Base-by-base conservation (phyloP, 2,888 invertebrate species). In the Monoplex corrugatus region DNA sequence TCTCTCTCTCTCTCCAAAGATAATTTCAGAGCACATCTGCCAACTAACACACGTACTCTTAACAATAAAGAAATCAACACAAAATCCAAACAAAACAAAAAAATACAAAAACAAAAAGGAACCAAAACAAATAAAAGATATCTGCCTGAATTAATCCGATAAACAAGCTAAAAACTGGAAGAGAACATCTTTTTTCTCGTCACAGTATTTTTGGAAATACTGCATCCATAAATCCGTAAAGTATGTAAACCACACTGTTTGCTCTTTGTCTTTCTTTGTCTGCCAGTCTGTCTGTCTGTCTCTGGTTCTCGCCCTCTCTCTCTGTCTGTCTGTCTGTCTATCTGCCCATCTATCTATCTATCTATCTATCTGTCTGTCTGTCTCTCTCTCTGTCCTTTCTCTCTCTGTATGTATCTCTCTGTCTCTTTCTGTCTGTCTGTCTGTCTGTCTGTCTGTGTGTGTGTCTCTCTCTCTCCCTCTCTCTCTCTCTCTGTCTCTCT, bases 401-500 rank as follows among this genome's bases (percentile, higher is more conserved):
- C 40, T 85, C 10, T 85, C 85, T 57, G 2, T 85, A 50, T 85
- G 6, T 85, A 50, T 85, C 63, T 85, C 40, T 85, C 63, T 85
- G 63, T 85, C 40, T 63, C 85, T 63, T 40, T 85, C 85, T 85
- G 63, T 85, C 63, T 85, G 63, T 85, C 63, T 85, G 38, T 85
- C 63, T 85, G 38, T 85, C 40, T 85, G 63, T 85, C 63, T 85
- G 38, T 63, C 45, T 45, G n/a, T 45, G 8, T 45, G 10, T 45
- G 10, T 28, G 23, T 43, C 19, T 28, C 23, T 28, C 19, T 23
- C 10, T 43, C 43, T 43, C 28, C 32, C 40, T 40, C 43, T 80
- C 40, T 40, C 40, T 23, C 78, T 23, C 23, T 3, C 40, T 80
- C 82, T 44, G 6, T 50, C 50, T 84, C 45, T 50, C 40, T 40